Conservation (phyloP, 2,888 invertebrate species). For the Hydropsyche betteni region DNA sequence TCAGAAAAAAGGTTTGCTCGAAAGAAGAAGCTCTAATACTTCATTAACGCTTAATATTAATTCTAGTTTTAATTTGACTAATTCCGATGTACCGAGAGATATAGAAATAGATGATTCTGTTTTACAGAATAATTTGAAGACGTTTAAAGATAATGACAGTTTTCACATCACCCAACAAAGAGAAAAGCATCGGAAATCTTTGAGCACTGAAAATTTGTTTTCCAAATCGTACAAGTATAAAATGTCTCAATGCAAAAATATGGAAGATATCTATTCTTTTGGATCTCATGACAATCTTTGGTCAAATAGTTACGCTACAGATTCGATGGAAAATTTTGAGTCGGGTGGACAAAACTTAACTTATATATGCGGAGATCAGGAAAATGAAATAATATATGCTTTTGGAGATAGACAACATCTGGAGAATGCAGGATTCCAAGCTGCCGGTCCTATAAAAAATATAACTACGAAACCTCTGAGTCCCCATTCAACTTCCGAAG, state of each 20-base stretch:
- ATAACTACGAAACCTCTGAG: slow-evolving; percentile 73
- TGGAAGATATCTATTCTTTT: slow-evolving; percentile 58
- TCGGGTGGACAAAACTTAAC: slow-evolving; percentile 55
- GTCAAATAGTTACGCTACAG: slow-evolving; percentile 61
- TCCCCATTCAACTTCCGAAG: slow-evolving; percentile 73
- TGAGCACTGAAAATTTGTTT: slow-evolving; percentile 70
- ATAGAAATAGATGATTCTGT: slow-evolving; percentile 62
- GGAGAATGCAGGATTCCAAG: slow-evolving; percentile 54
- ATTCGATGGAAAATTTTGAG: slow-evolving; percentile 60
- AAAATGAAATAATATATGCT: slow-evolving; percentile 65
- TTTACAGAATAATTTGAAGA: slow-evolving; percentile 57
- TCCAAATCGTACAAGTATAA: slow-evolving; percentile 64
- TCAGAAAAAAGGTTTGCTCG: slow-evolving; percentile 71
- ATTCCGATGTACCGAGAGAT: slow-evolving; percentile 59
- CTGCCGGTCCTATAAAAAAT: slow-evolving; percentile 61
- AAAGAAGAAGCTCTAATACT: slow-evolving; percentile 83
- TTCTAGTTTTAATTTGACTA: slow-evolving; percentile 52
- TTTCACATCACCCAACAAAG: slow-evolving; percentile 40
- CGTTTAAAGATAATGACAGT: slow-evolving; percentile 30
- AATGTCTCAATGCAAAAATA: slow-evolving; percentile 57
- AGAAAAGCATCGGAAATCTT: slow-evolving; percentile 63
- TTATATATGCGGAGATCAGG: slow-evolving; percentile 63
- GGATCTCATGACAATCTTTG: slow-evolving; percentile 66
- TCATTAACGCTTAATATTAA: slow-evolving; percentile 75
- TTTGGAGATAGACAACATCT: slow-evolving; percentile 62